Evolutionary conservation across 2,888 invertebrate genomes (phyloP).

Genomic region (Brenthis hecate): DNA sequence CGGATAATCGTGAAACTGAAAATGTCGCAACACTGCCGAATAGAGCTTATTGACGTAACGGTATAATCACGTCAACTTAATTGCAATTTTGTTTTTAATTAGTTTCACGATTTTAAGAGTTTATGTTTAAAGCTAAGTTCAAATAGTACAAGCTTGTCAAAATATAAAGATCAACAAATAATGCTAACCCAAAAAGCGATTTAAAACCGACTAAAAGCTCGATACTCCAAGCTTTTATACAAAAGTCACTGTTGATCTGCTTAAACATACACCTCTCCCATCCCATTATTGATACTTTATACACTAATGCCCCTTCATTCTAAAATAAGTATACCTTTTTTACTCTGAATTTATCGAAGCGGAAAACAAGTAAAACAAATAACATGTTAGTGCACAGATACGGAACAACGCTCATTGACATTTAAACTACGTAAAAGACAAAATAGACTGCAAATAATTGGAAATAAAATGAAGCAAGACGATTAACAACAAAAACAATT

Average conservation of each 20-base stretch:
- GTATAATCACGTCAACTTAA: too few relatives aligned
- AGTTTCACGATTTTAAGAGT: too few relatives aligned
- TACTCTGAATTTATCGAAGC: constrained; percentile 21
- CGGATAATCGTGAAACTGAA: too few relatives aligned
- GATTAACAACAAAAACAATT: too few relatives aligned
- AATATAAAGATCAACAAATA: too few relatives aligned
- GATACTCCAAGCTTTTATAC: not conserved
- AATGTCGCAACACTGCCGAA: too few relatives aligned
- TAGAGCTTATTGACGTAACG: too few relatives aligned
- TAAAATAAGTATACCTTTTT: constrained; percentile 18
- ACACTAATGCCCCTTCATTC: constrained; percentile 14
- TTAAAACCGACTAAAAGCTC: not conserved
- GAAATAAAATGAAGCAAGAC: not conserved
- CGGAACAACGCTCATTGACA: constrained; percentile 32
- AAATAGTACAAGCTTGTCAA: too few relatives aligned
- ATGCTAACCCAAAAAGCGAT: not conserved
- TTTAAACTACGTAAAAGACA: constrained; percentile 18
- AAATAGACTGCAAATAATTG: constrained; percentile 14
- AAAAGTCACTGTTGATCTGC: not conserved
- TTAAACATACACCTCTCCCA: constrained; percentile 2
- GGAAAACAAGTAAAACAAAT: constrained; percentile 29
- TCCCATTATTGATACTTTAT: constrained; percentile 2
- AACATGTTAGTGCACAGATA: constrained; percentile 21
- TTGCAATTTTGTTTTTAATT: too few relatives aligned
- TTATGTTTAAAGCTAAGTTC: too few relatives aligned